These are phyloP conservation scores for Apolygus lucorum DNA, from an alignment of 1,140 invertebrate species.

Conservation along the genomic window DNA sequence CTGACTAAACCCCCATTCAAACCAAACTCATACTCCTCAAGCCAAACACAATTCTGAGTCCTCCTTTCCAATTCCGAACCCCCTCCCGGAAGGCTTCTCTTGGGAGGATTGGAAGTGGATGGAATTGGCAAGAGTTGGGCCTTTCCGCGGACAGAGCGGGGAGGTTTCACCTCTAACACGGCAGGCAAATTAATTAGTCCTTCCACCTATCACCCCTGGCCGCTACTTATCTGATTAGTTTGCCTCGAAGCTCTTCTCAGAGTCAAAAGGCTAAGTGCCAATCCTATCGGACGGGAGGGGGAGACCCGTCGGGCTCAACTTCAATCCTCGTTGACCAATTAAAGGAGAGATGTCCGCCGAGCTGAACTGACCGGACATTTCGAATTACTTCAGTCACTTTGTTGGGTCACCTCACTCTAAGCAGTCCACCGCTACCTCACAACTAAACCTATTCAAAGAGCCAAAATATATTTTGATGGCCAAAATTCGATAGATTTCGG, in stretches of 20 bases:
- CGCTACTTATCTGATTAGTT: neutral
- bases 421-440: too few relatives aligned
- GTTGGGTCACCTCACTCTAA: too few relatives aligned
- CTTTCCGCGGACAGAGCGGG: neutral
- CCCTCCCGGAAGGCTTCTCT: neutral
- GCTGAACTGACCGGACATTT: too few relatives aligned
- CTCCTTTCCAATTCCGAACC: neutral
- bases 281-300: too few relatives aligned
- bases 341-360: too few relatives aligned
- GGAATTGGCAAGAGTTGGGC: neutral
- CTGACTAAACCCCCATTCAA: neutral
- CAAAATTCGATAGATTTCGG: too few relatives aligned
- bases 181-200: neutral
- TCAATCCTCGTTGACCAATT: too few relatives aligned
- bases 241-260: neutral
- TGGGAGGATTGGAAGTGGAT: neutral
- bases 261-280: neutral
- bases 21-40: neutral
- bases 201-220: neutral
- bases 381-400: too few relatives aligned
- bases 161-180: neutral
- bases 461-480: too few relatives aligned
- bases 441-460: too few relatives aligned
- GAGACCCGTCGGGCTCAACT: too few relatives aligned
- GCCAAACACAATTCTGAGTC: neutral